These are phyloP conservation scores for Bradypodion pumilum DNA, from an alignment of 2,797 vertebrate genomes.

Conservation along the genomic window DNA sequence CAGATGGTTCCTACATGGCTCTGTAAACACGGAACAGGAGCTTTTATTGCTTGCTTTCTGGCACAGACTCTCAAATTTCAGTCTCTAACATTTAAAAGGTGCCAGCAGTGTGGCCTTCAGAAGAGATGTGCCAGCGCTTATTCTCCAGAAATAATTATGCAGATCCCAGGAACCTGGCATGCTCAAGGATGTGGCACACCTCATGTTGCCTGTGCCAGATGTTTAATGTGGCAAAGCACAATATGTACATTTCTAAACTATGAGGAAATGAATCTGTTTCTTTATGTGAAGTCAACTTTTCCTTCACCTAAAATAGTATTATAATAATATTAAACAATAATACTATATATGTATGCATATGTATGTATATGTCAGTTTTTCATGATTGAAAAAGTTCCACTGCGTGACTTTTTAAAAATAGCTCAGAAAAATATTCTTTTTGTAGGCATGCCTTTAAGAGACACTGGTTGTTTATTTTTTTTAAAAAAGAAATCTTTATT, in stretches of 20 bases:
- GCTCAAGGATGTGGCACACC: neutral
- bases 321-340: too few relatives aligned
- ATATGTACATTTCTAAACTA: constrained; percentile 5
- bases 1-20: neutral
- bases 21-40: neutral
- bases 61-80: neutral
- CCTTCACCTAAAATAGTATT: neutral
- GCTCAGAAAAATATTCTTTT: too few relatives aligned
- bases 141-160: constrained; percentile 25
- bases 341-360: too few relatives aligned
- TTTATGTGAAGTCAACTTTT: neutral
- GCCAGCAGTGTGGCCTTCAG: constrained; percentile 5
- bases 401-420: too few relatives aligned
- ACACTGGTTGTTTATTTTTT: too few relatives aligned
- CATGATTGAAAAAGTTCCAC: too few relatives aligned
- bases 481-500: too few relatives aligned
- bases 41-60: neutral
- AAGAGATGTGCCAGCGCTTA: constrained; percentile 20
- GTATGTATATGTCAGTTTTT: too few relatives aligned
- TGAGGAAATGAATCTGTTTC: constrained; percentile 16
- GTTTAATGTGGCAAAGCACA: constrained; percentile 17
- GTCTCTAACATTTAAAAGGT: neutral
- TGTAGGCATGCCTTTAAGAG: too few relatives aligned
- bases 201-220: neutral
- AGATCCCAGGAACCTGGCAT: constrained; percentile 13